Conservation (phyloP, 2,113 vertebrate genomes). For the Bagarius yarrelli region DNA sequence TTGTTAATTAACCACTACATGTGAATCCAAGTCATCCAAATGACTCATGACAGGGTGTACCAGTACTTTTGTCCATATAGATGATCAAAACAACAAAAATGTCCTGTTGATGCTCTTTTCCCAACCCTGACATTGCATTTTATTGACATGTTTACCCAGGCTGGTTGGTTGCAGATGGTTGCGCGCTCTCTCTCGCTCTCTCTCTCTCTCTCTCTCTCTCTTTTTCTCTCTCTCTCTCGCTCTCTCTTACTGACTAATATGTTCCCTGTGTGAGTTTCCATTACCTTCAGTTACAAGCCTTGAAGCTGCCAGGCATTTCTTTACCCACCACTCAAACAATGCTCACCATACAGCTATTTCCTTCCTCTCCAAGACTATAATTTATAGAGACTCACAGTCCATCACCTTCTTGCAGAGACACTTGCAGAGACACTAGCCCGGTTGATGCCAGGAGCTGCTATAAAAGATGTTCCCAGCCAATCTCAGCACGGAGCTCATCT, state of each 20-base stretch:
- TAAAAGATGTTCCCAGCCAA: constrained; percentile 66
- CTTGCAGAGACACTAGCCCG: constrained; percentile 63
- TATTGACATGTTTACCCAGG: constrained; percentile 30
- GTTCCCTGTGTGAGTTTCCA: constrained; percentile 48
- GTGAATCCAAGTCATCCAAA: too few relatives aligned
- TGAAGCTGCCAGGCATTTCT: constrained; percentile 38
- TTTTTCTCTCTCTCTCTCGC: constrained; percentile 16
- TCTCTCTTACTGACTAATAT: constrained; percentile 59
- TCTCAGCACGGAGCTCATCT: constrained; percentile 53
- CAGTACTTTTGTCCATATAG: too few relatives aligned
- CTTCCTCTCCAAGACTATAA: constrained; percentile 59
- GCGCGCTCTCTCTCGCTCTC: constrained; percentile 9
- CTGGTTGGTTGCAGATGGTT: background rate
- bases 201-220: background rate
- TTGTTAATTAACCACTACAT: too few relatives aligned
- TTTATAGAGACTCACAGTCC: constrained; percentile 60
- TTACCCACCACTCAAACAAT: constrained; percentile 47
- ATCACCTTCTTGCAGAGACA: constrained; percentile 62
- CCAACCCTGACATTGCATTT: constrained; percentile 29
- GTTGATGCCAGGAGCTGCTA: constrained; percentile 60
- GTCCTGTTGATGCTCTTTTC: background rate
- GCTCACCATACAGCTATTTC: constrained; percentile 62
- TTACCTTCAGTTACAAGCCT: constrained; percentile 38
- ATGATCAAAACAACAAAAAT: background rate
- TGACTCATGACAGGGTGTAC: too few relatives aligned